Percentiles rank a stretch among this genome's conserved stretches.
Conservation (phyloP, 2,888 invertebrate species). For the Caenorhabditis doughertyi region DNA sequence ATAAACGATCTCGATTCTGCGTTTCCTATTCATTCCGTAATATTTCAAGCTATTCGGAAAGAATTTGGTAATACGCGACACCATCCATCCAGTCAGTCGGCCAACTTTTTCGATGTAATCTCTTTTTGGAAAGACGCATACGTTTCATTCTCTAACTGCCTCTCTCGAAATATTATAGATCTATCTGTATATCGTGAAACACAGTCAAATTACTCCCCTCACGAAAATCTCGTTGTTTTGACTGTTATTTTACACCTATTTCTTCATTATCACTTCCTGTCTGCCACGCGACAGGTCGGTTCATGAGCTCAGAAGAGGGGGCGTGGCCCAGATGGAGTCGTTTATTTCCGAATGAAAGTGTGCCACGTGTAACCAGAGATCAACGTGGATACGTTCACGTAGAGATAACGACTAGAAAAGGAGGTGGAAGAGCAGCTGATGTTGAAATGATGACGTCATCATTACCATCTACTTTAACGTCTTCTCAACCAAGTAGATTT, state of each 20-base stretch:
- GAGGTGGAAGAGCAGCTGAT: slow-evolving; percentile 30
- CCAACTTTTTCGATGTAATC: slow-evolving; percentile 55
- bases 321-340: slow-evolving; percentile 62
- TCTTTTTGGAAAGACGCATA: slow-evolving; percentile 33
- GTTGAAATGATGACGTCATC: slow-evolving; percentile 39
- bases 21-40: slow-evolving; percentile 2
- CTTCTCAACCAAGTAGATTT: slow-evolving; percentile 36
- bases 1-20: slow-evolving; percentile 53
- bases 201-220: not conserved
- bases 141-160: slow-evolving; percentile 37
- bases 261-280: slow-evolving; percentile 9
- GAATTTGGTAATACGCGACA: slow-evolving; percentile 51
- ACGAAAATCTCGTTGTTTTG: slow-evolving; percentile 30
- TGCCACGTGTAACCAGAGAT: slow-evolving; percentile 36
- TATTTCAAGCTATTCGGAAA: slow-evolving; percentile 39
- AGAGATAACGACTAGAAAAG: slow-evolving; percentile 38
- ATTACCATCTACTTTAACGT: not conserved
- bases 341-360: slow-evolving; percentile 35
- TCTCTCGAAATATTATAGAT: slow-evolving; percentile 40
- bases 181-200: slow-evolving; percentile 2
- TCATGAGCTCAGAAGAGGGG: slow-evolving; percentile 41
- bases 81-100: slow-evolving; percentile 22
- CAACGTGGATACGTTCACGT: slow-evolving; percentile 53
- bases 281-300: slow-evolving; percentile 6
- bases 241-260: slow-evolving; percentile 15